Evolutionary conservation across 1,140 invertebrate genomes (phyloP).

Genomic region (Helicorthomorpha holstii): DNA sequence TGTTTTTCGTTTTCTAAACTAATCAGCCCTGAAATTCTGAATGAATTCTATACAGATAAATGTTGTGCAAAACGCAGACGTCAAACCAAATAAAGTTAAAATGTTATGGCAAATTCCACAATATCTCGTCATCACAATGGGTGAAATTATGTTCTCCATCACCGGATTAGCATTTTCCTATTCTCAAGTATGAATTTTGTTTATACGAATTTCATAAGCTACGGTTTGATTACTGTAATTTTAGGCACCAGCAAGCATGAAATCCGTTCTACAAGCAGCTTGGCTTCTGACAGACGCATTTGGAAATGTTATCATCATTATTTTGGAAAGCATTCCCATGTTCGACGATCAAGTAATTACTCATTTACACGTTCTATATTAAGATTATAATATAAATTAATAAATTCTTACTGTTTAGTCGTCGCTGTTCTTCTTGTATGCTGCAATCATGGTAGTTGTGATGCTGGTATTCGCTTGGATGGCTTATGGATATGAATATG

Average conservation of each 20-base stretch:
- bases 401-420: conserved; percentile 32
- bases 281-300: conserved; percentile 79
- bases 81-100: conserved; percentile 42
- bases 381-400: neutral
- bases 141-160: conserved; percentile 72
- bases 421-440: conserved; percentile 73
- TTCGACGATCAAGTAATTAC: conserved; percentile 39
- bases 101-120: conserved; percentile 74
- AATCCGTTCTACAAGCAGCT: conserved; percentile 70
- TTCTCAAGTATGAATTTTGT: conserved; percentile 32
- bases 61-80: conserved; percentile 13
- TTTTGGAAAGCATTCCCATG: conserved; percentile 51
- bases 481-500: conserved; percentile 36
- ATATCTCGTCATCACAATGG: conserved; percentile 67
- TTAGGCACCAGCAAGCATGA: conserved; percentile 79
- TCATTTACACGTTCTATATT: neutral
- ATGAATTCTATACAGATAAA: neutral
- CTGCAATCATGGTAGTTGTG: conserved; percentile 61
- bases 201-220: neutral
- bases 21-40: neutral
- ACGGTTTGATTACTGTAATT: conserved; percentile 20
- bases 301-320: conserved; percentile 77
- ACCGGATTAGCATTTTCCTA: conserved; percentile 87
- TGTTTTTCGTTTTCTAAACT: neutral
- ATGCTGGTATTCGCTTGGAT: conserved; percentile 63